A percentile compares a stretch with the other conserved stretches of the same genome.
These are phyloP conservation scores for Periplaneta americana DNA, from an alignment of 1,140 invertebrate genomes.

Conservation along the genomic window DNA sequence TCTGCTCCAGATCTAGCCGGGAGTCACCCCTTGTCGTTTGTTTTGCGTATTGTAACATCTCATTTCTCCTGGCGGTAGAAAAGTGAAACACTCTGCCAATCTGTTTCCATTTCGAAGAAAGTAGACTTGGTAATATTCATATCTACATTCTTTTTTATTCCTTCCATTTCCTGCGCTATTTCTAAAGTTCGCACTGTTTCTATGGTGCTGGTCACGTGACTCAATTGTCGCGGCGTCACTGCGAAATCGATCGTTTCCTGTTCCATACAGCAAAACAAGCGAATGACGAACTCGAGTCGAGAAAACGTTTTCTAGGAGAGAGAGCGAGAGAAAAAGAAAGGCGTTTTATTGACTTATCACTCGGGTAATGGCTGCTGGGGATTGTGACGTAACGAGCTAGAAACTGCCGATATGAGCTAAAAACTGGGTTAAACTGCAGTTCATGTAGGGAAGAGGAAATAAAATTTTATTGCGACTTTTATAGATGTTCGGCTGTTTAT, in stretches of 20 bases:
- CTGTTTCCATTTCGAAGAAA: no score
- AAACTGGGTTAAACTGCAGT: neutral
- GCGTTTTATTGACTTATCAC: neutral
- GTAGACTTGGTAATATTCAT: no score
- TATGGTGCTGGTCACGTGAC: neutral
- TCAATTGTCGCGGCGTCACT: neutral
- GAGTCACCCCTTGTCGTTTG: no score
- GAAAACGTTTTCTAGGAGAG: neutral
- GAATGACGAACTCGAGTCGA: neutral
- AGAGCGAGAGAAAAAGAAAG: neutral
- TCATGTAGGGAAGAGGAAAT: no score
- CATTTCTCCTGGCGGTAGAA: no score
- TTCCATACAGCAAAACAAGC: neutral
- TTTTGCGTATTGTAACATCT: no score
- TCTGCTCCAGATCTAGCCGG: no score
- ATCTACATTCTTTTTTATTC: no score
- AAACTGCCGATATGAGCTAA: neutral
- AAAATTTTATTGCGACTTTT: neutral
- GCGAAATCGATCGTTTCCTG: neutral
- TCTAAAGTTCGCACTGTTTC: no score
- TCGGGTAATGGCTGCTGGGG: neutral
- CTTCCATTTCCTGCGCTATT: no score
- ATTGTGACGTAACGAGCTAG: neutral
- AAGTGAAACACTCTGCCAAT: no score
- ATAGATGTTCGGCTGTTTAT: neutral